These are phyloP conservation scores for Ariolimax columbianus DNA, from an alignment of 2,888 invertebrate genomes.

Conservation along the genomic window DNA sequence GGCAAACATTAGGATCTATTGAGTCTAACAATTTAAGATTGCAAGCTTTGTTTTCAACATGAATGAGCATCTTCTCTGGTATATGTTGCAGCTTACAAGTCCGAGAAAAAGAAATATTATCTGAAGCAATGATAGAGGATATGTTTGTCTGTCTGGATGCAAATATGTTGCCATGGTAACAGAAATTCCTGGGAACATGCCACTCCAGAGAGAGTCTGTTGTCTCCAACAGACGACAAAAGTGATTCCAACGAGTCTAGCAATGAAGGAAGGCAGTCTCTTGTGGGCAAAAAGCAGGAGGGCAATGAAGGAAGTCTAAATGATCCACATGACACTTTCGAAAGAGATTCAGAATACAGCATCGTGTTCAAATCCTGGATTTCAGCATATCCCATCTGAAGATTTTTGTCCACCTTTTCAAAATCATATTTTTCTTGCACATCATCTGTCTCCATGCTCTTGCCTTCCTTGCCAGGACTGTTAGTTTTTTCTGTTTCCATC, in stretches of 20 bases:
- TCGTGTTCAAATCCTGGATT: neutral
- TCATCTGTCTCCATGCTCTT: neutral
- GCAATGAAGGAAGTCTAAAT: neutral
- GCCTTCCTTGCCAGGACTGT: neutral
- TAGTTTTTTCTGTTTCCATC: conserved; percentile 4
- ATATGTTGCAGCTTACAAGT: neutral
- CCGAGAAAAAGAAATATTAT: neutral
- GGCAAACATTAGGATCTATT: conserved; percentile 13
- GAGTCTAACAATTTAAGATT: neutral
- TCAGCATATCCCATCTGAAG: neutral
- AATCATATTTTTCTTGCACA: conserved; percentile 5
- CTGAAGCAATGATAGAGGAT: neutral
- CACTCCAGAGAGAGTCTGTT: conserved; percentile 22
- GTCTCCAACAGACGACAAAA: neutral
- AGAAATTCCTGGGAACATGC: neutral
- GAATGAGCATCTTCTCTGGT: neutral
- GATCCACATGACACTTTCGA: neutral
- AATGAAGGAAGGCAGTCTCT: too few relatives aligned
- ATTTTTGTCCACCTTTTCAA: neutral
- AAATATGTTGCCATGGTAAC: conserved; percentile 20
- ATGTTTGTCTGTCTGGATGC: conserved; percentile 18
- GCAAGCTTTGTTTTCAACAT: conserved; percentile 15
- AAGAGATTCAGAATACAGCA: neutral
- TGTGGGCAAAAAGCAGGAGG: neutral
- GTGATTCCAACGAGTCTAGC: neutral